Evolutionary conservation across 2,113 vertebrate genomes (phyloP), one percentile per base, ranked within the genome.

Genomic region (Podocnemis expansa): DNA sequence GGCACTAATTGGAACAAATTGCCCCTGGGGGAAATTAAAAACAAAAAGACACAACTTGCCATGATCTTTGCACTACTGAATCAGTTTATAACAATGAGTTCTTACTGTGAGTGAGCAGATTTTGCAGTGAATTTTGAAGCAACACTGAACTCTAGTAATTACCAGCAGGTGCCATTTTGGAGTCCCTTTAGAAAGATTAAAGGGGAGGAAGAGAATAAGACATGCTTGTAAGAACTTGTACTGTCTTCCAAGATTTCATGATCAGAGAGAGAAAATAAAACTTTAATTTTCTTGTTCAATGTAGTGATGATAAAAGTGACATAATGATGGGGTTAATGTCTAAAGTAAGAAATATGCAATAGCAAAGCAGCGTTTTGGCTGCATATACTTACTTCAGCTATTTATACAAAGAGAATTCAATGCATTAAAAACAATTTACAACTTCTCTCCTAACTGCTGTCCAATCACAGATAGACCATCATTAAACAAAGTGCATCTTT

Each of bases 1-100:
- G 54, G 82, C 56, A 92, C 76, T 96, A 95, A 91, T 95, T 96
- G 84, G 93, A 97, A 94, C 87, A 94, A 96, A 96, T 91, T 80
- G 63, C 88, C 85, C 88, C 87, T 63, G n/a, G 49, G 45, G 94
- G 88, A 78, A 90, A 63, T 49, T 25, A 91, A 95, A 96, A 95
- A 82, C 87, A 95, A 96, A 97, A 86, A 11, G 43, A 82, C 90
- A 85, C 56, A 82, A 73, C 70, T 90, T 93, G 85, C 85, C 82
- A 43, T 89, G 91, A 95, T 95, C 94, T 96, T 96, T 92, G 85
- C 73, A 81, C 73, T 92, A 52, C 89, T 82, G 43, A 94, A 93
- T 93, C 63, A 82, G 27, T 94, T 84, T 93, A 91, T 78, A 91
- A 52, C 80, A 96, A 89, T 0, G 25, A 93, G 81, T 38, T 93